Evolutionary conservation across 2,888 invertebrate genomes (phyloP), one percentile per base, ranked within the genome.

Genomic region (Druceiella hillmani): DNA sequence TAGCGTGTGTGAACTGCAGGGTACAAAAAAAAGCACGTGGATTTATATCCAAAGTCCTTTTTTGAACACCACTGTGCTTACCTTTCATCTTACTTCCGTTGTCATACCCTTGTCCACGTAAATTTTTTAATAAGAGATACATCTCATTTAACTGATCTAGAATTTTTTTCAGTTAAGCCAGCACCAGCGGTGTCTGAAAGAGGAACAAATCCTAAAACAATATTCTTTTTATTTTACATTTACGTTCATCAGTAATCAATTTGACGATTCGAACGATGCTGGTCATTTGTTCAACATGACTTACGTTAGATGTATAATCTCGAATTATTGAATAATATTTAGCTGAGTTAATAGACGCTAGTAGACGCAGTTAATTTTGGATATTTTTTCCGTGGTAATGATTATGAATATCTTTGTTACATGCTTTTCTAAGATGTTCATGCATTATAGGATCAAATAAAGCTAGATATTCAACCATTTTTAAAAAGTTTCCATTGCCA

Each of bases 81-180:
- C 31, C 43, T 20, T 30, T 38, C 41, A 44, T 43, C 27, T 43
- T 43, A 22, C 36, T 44, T 14, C 43, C 43, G 24, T 44, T 40
- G 16, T 45, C 43, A 38, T 38, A 31, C 11, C 37, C 33, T 40
- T 43, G 42, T 10, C 43, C 36, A 29, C 40, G 36, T 38, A 40
- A 15, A 29, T 40, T 40, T 40, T 40, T 20, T 7, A 40, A 9
- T 7, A n/a, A 16, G 16, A 35, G 25, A n/a, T 24, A 38, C 17
- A 30, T 20, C 30, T 36, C 36, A 12, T 31, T 14, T 7, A 30
- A 7, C 17, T 30, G 3, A 4, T 7, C 30, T 12, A 30, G 30
- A 30, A 30, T 30, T 3, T 10, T n/a, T 30, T 17, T 30, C 11
- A n/a, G 30, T 30, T 30, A 30, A 7, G 20, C 9, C 17, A 7